These are phyloP conservation scores for Drosophila buzzatii DNA, from an alignment of 2,888 invertebrate species.

Conservation along the genomic window DNA sequence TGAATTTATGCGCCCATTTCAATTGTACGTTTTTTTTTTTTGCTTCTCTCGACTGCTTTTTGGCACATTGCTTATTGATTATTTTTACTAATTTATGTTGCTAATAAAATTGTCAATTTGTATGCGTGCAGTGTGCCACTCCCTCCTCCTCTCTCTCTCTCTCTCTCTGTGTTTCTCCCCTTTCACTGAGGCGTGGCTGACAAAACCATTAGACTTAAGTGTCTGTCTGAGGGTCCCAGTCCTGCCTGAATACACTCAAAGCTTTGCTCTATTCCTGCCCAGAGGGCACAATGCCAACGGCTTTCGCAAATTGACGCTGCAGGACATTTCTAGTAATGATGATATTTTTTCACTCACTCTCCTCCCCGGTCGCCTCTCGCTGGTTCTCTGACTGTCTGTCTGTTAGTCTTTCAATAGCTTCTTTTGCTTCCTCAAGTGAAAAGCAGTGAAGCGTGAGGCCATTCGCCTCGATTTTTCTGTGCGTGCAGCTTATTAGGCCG, in stretches of 20 bases:
- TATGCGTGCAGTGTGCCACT: constrained; percentile 61
- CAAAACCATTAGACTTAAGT: constrained; percentile 77
- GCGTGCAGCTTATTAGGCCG: constrained; percentile 59
- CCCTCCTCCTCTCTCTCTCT: background rate
- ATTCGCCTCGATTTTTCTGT: constrained; percentile 25
- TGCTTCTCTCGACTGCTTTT: constrained; percentile 49
- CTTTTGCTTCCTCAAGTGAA: background rate
- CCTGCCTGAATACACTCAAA: constrained; percentile 8
- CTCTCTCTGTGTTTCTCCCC: background rate
- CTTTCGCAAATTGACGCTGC: constrained; percentile 76
- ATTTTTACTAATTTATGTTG: constrained; percentile 79
- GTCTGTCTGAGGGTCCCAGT: constrained; percentile 57
- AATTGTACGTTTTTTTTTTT: background rate
- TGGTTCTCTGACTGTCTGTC: background rate
- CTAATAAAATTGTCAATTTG: constrained; percentile 82
- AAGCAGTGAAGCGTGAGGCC: constrained; percentile 39
- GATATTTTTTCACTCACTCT: constrained; percentile 17
- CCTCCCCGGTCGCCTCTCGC: background rate
- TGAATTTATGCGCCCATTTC: constrained; percentile 65
- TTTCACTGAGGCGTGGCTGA: constrained; percentile 51
- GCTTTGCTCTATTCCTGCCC: constrained; percentile 29
- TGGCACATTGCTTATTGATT: constrained; percentile 79
- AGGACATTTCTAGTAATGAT: constrained; percentile 77
- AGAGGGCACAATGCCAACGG: constrained; percentile 75
- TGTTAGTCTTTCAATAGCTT: background rate